These are phyloP conservation scores for Pristionchus arcanus DNA, from an alignment of 2,888 invertebrate genomes.

Conservation along the genomic window DNA sequence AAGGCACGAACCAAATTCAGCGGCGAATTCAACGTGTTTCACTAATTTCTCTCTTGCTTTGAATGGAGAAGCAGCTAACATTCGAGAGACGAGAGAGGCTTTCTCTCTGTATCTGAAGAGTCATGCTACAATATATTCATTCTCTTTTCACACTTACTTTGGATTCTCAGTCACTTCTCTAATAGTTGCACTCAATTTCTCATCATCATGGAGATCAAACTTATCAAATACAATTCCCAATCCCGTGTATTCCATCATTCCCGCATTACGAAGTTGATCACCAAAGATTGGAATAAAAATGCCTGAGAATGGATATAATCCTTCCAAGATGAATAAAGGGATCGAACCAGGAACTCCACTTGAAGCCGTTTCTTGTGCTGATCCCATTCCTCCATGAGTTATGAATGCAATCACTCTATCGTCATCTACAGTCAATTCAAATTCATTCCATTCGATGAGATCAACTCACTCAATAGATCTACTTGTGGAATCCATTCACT, in stretches of 20 bases:
- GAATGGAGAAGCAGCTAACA: background rate
- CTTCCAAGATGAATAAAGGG: background rate
- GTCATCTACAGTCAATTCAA: background rate
- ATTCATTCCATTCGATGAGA: background rate
- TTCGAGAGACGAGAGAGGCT: background rate
- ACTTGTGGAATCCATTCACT: conserved; percentile 31
- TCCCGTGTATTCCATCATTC: conserved; percentile 33
- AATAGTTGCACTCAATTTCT: background rate
- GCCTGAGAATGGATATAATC: background rate
- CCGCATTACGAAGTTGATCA: background rate
- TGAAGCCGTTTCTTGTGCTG: background rate
- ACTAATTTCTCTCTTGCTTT: background rate
- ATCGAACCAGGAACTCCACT: background rate
- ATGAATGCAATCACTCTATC: background rate
- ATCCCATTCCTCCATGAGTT: conserved; percentile 24
- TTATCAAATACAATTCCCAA: conserved; percentile 6
- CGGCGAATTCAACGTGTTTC: conserved; percentile 14
- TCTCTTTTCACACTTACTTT: background rate
- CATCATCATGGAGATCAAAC: conserved; percentile 11
- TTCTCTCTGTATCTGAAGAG: conserved; percentile 16
- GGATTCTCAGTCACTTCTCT: conserved; percentile 42
- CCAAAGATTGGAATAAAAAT: conserved; percentile 40
- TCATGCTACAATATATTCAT: background rate
- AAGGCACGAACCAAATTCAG: background rate
- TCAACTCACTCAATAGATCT: background rate